Evolutionary conservation across 1,140 invertebrate species (phyloP).

Genomic region (Nomia melanderi): DNA sequence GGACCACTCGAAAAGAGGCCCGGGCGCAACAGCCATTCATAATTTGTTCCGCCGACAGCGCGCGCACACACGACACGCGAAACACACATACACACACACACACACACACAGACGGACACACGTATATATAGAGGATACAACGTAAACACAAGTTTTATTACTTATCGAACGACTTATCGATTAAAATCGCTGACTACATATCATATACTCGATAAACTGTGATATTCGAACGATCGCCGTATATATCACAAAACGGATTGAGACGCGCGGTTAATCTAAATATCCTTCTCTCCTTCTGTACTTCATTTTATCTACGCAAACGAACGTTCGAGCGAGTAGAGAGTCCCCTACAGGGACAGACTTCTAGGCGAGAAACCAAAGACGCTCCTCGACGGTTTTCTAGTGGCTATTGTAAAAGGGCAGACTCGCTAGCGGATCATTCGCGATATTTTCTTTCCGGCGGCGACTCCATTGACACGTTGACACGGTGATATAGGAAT

Average conservation of each 20-base stretch:
- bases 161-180: conserved; percentile 58
- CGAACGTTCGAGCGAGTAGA: too few species aligned
- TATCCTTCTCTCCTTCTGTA: background rate
- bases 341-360: conserved; percentile 3
- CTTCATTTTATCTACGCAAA: background rate
- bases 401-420: too few species aligned
- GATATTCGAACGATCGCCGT: conserved; percentile 67
- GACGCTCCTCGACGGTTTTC: conserved; percentile 3
- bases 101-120: background rate
- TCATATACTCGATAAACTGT: conserved; percentile 75
- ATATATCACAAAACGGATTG: conserved; percentile 60
- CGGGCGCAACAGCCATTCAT: too few species aligned
- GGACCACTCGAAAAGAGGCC: too few species aligned
- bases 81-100: conserved; percentile 6
- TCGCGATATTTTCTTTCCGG: too few species aligned
- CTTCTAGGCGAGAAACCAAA: conserved; percentile 33
- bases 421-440: too few species aligned
- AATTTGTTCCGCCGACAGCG: too few species aligned
- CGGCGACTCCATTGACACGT: too few species aligned
- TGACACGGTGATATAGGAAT: too few species aligned
- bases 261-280: conserved; percentile 9
- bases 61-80: background rate
- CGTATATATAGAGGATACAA: too few species aligned
- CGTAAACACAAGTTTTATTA: conserved; percentile 54
- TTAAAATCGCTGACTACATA: conserved; percentile 70